These are phyloP conservation scores for Agonopterix subpropinquella DNA, from an alignment of 2,888 invertebrate species.

Conservation along the genomic window DNA sequence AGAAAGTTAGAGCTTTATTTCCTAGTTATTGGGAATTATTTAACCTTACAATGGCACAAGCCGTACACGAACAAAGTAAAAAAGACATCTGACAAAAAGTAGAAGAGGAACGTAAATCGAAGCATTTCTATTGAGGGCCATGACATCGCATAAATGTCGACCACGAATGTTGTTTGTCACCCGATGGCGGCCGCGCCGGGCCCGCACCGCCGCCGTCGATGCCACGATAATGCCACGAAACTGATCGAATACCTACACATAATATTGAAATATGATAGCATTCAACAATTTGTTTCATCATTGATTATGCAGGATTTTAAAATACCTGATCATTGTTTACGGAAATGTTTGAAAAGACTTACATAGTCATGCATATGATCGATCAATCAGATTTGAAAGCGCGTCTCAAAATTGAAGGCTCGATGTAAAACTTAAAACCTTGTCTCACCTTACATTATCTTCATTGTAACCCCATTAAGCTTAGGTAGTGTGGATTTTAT, in stretches of 20 bases:
- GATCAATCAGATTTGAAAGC: neutral
- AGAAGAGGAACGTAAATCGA: conserved; percentile 54
- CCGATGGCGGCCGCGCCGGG: conserved; percentile 21
- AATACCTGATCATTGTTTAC: neutral
- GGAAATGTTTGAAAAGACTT: neutral
- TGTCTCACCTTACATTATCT: neutral
- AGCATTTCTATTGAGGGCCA: conserved; percentile 68
- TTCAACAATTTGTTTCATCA: conserved; percentile 33
- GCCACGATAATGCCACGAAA: conserved; percentile 39
- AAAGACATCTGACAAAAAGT: conserved; percentile 51
- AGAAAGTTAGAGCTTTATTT: neutral
- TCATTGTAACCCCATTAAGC: neutral
- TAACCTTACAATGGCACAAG: conserved; percentile 32
- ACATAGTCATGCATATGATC: neutral
- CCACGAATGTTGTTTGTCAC: conserved; percentile 70
- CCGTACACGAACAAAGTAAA: conserved; percentile 37
- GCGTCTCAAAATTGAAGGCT: neutral
- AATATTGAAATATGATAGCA: conserved; percentile 48
- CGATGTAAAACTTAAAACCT: neutral
- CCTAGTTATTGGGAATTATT: neutral
- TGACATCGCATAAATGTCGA: conserved; percentile 67
- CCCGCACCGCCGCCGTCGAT: conserved; percentile 32
- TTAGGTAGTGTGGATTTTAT: neutral
- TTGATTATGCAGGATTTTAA: conserved; percentile 12
- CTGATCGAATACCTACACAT: conserved; percentile 32